phyloP scores from a whole-genome alignment of 2,888 invertebrate species.

The Stenchaetothrips biformis region DNA sequence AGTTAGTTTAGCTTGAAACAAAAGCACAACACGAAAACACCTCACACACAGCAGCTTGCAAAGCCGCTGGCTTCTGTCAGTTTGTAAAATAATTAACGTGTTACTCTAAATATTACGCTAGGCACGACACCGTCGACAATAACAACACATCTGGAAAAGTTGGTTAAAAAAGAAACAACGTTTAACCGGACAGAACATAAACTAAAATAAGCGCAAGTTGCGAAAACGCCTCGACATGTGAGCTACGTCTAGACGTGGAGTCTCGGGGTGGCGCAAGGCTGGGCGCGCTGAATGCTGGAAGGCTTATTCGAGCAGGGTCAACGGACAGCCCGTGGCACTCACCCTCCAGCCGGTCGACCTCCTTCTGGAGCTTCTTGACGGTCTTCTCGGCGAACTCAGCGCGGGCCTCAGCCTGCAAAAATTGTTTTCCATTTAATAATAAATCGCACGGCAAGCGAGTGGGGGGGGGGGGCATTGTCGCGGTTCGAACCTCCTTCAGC shows the following conservation, averaged over 20 bases:
- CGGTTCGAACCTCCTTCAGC: slow-evolving; percentile 72
- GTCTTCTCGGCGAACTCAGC: slow-evolving; percentile 99
- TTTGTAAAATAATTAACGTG: not conserved
- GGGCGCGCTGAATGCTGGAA: not conserved
- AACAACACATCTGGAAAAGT: not conserved
- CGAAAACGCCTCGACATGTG: not conserved
- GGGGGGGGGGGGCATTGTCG: not conserved
- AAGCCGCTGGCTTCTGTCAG: not conserved
- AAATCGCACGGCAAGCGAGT: not conserved
- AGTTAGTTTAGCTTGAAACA: slow-evolving; percentile 1
- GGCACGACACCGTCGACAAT: slow-evolving; percentile 5
- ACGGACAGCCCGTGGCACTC: slow-evolving; percentile 39
- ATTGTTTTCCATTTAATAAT: not conserved
- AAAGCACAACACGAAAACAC: not conserved
- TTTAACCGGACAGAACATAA: not conserved
- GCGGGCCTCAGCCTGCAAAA: slow-evolving; percentile 84
- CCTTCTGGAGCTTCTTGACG: slow-evolving; percentile 99
- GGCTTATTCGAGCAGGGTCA: slow-evolving; percentile 24
- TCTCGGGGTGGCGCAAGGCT: no score
- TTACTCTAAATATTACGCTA: not conserved
- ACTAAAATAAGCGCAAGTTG: not conserved
- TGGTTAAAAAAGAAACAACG: not conserved
- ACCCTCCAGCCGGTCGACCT: slow-evolving; percentile 99
- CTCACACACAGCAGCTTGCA: not conserved
- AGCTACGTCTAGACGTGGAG: no score